These are phyloP conservation scores for Orius laevigatus DNA, from an alignment of 1,140 invertebrate species.

Conservation along the genomic window DNA sequence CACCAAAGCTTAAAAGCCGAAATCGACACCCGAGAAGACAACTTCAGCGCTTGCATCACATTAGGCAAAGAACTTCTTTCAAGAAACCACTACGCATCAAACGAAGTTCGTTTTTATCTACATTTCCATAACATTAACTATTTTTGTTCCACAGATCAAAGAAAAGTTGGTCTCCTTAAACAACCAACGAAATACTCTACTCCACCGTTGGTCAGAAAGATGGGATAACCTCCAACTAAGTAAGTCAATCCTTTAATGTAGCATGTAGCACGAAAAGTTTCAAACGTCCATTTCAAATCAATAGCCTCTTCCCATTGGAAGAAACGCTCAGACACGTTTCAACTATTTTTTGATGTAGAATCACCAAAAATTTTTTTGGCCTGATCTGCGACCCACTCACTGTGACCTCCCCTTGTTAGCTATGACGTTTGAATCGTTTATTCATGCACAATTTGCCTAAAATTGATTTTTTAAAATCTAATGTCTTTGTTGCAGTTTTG, in stretches of 20 bases:
- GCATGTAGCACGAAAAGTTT: too few species aligned
- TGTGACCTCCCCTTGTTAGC: too few species aligned
- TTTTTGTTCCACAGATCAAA: conserved; percentile 55
- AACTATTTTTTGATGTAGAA: too few species aligned
- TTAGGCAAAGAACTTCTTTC: conserved; percentile 89
- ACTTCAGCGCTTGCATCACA: conserved; percentile 86
- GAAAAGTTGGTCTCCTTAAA: conserved; percentile 84
- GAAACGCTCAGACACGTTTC: too few species aligned
- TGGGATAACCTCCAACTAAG: conserved; percentile 94
- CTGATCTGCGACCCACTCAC: too few species aligned
- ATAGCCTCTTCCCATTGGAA: too few species aligned
- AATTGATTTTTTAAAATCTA: background rate
- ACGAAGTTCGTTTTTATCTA: conserved; percentile 32
- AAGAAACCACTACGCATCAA: conserved; percentile 84
- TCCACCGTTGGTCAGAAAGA: conserved; percentile 93
- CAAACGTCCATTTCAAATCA: too few species aligned
- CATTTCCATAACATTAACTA: conserved; percentile 13
- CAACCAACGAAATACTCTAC: conserved; percentile 79
- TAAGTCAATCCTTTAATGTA: too few species aligned
- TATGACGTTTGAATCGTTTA: too few species aligned
- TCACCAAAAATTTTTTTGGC: too few species aligned
- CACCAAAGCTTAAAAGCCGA: conserved; percentile 98
- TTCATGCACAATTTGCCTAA: too few species aligned
- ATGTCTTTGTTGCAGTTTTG: conserved; percentile 49
- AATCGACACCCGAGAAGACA: conserved; percentile 96